Conservation (phyloP, 1,140 invertebrate species). For the Papilio glaucus region DNA sequence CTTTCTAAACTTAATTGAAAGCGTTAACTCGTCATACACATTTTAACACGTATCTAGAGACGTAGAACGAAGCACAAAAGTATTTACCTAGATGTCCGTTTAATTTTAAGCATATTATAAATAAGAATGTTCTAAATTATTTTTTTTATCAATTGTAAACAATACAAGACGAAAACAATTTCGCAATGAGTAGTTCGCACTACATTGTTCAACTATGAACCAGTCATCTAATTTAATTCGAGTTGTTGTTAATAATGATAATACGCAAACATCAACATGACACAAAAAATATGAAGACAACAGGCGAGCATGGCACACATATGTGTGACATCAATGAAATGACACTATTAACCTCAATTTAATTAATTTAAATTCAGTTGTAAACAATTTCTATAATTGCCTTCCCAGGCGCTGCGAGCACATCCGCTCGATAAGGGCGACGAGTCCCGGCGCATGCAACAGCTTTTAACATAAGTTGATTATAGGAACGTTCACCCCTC, state of each 20-base stretch:
- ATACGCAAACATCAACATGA: slow-evolving; percentile 19
- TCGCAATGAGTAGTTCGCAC: slow-evolving; percentile 45
- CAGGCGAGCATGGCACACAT: slow-evolving; percentile 76
- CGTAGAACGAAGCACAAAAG: not conserved
- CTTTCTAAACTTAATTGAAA: slow-evolving; percentile 33
- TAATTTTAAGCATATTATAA: not conserved
- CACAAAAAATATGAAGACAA: slow-evolving; percentile 46
- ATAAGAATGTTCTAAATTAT: not conserved
- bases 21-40: slow-evolving; percentile 32
- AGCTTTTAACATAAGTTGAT: slow-evolving; percentile 52
- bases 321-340: slow-evolving; percentile 77
- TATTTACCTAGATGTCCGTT: not conserved
- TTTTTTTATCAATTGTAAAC: slow-evolving; percentile 11
- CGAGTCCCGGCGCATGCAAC: slow-evolving; percentile 61
- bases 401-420: slow-evolving; percentile 65
- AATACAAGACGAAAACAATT: slow-evolving; percentile 42
- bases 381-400: slow-evolving; percentile 75
- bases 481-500: slow-evolving; percentile 45
- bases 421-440: slow-evolving; percentile 75
- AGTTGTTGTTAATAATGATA: slow-evolving; percentile 61
- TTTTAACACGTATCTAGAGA: slow-evolving; percentile 24
- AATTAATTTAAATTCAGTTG: slow-evolving; percentile 77
- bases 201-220: slow-evolving; percentile 53
- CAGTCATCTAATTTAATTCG: slow-evolving; percentile 62
- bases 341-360: slow-evolving; percentile 81